Evolutionary conservation across 1,140 invertebrate genomes (phyloP), one percentile per base, ranked within the genome.

Genomic region (Aradophagus sp.): DNA sequence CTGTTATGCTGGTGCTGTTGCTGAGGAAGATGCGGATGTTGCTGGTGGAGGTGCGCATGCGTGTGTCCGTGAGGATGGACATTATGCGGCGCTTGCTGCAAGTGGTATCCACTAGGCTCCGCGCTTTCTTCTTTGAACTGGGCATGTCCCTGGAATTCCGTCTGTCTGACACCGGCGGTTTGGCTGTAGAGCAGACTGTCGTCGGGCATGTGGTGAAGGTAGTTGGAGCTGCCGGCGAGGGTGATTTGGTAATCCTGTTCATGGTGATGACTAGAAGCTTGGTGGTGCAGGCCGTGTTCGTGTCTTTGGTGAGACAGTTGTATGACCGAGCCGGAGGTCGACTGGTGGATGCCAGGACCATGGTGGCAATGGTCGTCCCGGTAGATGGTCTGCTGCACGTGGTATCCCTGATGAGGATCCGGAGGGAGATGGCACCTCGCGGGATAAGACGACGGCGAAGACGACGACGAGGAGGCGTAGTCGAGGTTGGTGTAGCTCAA

Each of bases 401-500:
- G 81, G 36, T 80, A 79, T 8, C 58, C 74, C 15, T 80, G 78
- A 34, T 80, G 77, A 2, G 70, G 50, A 20, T 82, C 79, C 7
- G 73, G 39, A 1, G 75, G 31, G 0, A 50, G 41, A 19, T 75
- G 77, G 11, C 66, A 74, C 1, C 56, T 48, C n/a, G 67, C 38
- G 6, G 76, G 71, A 29, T 79, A 74, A 47, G 84, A 52, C 58
- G 83, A 32, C 29, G 87, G 66, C 1, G 80, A 79, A 2, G 80
- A 77, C 13, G 75, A 70, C 0, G 84, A 31, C 23, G 87, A 71
- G 1, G 75, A 77, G 2, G 79, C 78, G 71, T 93, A 94, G 84
- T 97, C 95, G 74, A 97, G 83, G 83, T 96, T 96, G 0, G 95
- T 96, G 80, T 97, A 97, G 78, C 94, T 95, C 31, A 96, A 84